Evolutionary conservation across 2,888 invertebrate species (phyloP), one percentile per base, ranked within the genome.

Genomic region (Orthonevra nobilis): DNA sequence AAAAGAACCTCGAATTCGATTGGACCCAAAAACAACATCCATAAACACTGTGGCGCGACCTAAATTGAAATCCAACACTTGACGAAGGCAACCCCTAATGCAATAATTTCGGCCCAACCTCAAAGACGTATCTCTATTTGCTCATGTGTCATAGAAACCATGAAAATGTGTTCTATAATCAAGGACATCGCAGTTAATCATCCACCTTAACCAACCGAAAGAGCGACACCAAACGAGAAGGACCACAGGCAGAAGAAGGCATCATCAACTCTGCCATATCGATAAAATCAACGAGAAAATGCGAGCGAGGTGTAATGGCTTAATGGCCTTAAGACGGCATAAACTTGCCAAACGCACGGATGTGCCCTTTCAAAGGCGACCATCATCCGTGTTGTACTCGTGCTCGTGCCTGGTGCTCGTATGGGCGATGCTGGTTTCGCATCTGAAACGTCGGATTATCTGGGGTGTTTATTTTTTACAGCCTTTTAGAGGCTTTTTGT

Each of bases 201-300:
- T 63, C 44, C 50, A 23, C 50, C 50, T 50, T 40, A 48, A 28
- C 30, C 30, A 40, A 17, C 36, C 36, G 26, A 9, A 6, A 30
- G 28, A 38, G 38, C 28, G 17, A 63, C 46, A 14, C 32, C 26
- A 30, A 40, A 40, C 10, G n/a, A 30, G 5, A 40, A 30, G 40
- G 12, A 40, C 12, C 9, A n/a, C n/a, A n/a, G n/a, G n/a, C n/a
- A n/a, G n/a, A n/a, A n/a, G n/a, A n/a, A n/a, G n/a, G n/a, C n/a
- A n/a, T n/a, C n/a, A n/a, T n/a, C n/a, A n/a, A n/a, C n/a, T n/a
- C n/a, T 28, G 6, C 20, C 34, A 10, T 23, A 44, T 14, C 23
- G 20, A 32, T 58, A 42, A 58, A 58, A 58, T 44, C 58, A 58
- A 44, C 20, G 42, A 23, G n/a, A 40, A 58, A 32, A 44, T 58